phyloP scores from a whole-genome alignment of 1,140 invertebrate genomes.

The Nixonia krombeini region DNA sequence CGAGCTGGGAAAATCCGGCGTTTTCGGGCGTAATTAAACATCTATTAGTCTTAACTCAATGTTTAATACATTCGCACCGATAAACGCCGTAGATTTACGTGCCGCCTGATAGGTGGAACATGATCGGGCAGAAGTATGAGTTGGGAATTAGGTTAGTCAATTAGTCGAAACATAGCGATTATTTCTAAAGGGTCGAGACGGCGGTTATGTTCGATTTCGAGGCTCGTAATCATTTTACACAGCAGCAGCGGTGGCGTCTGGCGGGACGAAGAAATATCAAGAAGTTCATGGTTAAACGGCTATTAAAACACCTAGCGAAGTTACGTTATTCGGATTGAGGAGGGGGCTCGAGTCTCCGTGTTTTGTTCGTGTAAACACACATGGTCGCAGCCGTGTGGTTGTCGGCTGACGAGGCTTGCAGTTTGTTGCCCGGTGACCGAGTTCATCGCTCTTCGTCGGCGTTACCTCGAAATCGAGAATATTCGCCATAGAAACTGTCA shows the following conservation, averaged over 20 bases:
- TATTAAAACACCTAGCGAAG: slow-evolving; percentile 55
- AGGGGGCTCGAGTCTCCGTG: slow-evolving; percentile 40
- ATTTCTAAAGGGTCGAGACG: too few relatives aligned
- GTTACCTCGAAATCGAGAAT: slow-evolving; percentile 67
- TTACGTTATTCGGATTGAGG: slow-evolving; percentile 52
- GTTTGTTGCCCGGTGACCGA: slow-evolving; percentile 73
- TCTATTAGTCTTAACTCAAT: too few relatives aligned
- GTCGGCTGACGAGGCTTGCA: slow-evolving; percentile 56
- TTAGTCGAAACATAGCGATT: too few relatives aligned
- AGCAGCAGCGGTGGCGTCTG: too few relatives aligned
- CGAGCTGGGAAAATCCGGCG: neutral
- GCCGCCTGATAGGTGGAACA: too few relatives aligned
- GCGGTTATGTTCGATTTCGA: too few relatives aligned
- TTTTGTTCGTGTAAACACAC: slow-evolving; percentile 36
- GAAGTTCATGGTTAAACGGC: slow-evolving; percentile 65
- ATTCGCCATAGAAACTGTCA: slow-evolving; percentile 48
- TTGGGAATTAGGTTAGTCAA: too few relatives aligned
- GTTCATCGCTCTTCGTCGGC: slow-evolving; percentile 66
- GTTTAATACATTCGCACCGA: too few relatives aligned
- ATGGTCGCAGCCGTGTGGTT: slow-evolving; percentile 29
- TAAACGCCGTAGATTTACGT: too few relatives aligned
- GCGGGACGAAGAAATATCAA: slow-evolving; percentile 41
- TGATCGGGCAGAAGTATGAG: too few relatives aligned
- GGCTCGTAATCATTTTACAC: neutral
- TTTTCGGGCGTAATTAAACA: too few relatives aligned